Base-by-base conservation (phyloP, 2,888 invertebrate species). In the Leuctra nigra region DNA sequence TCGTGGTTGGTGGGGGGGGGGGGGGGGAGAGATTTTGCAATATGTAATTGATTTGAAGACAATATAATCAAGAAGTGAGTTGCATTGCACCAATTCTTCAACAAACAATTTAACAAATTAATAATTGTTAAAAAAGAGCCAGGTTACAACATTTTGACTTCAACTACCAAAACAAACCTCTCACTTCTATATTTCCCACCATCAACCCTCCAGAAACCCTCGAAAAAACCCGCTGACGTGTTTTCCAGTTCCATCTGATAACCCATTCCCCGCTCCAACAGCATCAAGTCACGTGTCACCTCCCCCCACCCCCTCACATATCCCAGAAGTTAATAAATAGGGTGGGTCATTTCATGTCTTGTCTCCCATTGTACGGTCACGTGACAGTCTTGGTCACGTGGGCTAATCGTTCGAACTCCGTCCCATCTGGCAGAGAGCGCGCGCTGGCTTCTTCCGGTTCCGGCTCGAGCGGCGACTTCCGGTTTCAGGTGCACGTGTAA, bases 401-500 rank as follows among this genome's bases (percentile, higher is more conserved):
- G 11, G 6, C 29, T n/a, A 29, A 29, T 6, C 29, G 29, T 29
- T 7, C 29, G n/a, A n/a, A n/a, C n/a, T n/a, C n/a, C 6, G 29
- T 29, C 29, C 6, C 11, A 6, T 7, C 11, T 29, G 29, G 29
- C 29, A 7, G 7, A 11, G 29, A 29, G 7, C 29, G 29, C 29
- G 6, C 29, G 29, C 6, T 29, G 29, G n/a, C n/a, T n/a, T 29
- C 29, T 29, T 29, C 29, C 29, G 29, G 29, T 29, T 29, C 29
- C 29, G 29, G 29, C 11, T 29, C 11, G 29, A 11, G 11, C 20
- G n/a, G 44, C 50, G 13, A 16, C 50, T 11, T 50, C 50, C 50
- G 33, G 50, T 13, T 50, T 50, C 50, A 50, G 50, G 50, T 50
- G 50, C 50, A 50, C 50, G 50, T 50, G 50, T 11, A n/a, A 25